Conservation (phyloP, 1,140 invertebrate genomes). For the Anastrepha ludens region DNA sequence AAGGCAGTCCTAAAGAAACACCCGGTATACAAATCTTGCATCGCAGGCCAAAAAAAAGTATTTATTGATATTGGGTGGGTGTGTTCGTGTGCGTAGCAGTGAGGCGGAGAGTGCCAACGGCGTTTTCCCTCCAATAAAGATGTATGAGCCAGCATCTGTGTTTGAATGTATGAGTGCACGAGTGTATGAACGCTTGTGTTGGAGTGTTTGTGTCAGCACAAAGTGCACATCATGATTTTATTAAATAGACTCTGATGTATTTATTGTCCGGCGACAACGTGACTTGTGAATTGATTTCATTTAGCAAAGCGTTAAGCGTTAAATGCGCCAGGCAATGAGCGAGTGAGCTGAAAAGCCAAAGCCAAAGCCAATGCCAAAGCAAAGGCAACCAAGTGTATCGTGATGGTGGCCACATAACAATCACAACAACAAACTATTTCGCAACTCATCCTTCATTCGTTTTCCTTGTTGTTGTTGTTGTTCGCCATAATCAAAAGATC, state of each 20-base stretch:
- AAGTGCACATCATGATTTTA: slow-evolving; percentile 72
- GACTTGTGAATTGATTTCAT: slow-evolving; percentile 75
- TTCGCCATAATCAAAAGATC: background rate
- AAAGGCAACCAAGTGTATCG: background rate
- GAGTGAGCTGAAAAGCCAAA: background rate
- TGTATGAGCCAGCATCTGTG: background rate
- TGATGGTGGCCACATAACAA: background rate
- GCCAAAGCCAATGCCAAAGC: background rate
- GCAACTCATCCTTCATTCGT: background rate
- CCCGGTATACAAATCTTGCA: background rate
- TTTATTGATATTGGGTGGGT: background rate
- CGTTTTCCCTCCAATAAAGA: background rate
- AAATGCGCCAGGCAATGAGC: slow-evolving; percentile 2
- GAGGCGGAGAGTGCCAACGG: background rate
- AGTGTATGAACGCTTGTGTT: background rate
- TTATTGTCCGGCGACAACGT: slow-evolving; percentile 74
- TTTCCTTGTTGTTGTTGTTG: too few species aligned
- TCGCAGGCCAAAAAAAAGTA: background rate
- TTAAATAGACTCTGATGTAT: slow-evolving; percentile 74
- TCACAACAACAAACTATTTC: background rate
- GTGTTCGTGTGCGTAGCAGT: background rate
- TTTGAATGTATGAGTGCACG: slow-evolving; percentile 14
- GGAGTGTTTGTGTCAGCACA: slow-evolving; percentile 52
- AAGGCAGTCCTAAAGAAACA: background rate
- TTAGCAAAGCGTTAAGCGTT: slow-evolving; percentile 59